Base-by-base conservation (phyloP, 1,140 invertebrate species). In the Drosophila virilis region DNA sequence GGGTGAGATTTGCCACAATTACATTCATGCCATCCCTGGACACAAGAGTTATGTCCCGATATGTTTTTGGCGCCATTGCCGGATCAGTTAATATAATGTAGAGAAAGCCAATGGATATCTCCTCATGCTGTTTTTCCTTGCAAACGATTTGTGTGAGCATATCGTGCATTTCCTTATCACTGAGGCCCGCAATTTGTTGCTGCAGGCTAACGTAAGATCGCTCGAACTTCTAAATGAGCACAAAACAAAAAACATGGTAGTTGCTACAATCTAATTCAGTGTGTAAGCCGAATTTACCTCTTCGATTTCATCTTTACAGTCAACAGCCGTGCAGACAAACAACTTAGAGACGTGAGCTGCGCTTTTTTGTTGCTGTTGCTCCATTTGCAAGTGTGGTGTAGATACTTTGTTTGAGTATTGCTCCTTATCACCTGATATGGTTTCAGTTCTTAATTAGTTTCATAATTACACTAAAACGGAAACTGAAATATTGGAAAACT, bases 101-200 rank as follows among this genome's bases (percentile, higher is more conserved):
- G 10, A 99, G 93, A 81, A 99, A 95, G 45, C 98, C 98, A 67
- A 98, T 93, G 51, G 97, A 98, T 48, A 99, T 96, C 91, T 99
- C 98, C 93, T 99, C 98, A 92, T 97, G 96, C 77, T 95, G 96
- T 86, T 96, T 95, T 67, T 97, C 97, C 92, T 98, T 98, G 86
- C 96, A 96, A 51, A 97, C 96, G 38, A 96, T 95, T 93, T 96
- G 97, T 90, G 97, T 98, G 9, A 99, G 93, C 9, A 96, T 96
- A 93, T 99, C 98, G 91, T 98, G 97, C 70, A 96, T 95, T 93
- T 99, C 98, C 92, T 98, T 97, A 91, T 99, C 98, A 65, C 97
- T 97, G 67, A 97, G 94, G 62, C 97, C 97, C 61, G 95, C 93
- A 32, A 96, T 95, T 71, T 98, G 93, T 78, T 94, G 95, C 92